Base-by-base conservation (phyloP, 2,113 vertebrate species). In the Cebus imitator region DNA sequence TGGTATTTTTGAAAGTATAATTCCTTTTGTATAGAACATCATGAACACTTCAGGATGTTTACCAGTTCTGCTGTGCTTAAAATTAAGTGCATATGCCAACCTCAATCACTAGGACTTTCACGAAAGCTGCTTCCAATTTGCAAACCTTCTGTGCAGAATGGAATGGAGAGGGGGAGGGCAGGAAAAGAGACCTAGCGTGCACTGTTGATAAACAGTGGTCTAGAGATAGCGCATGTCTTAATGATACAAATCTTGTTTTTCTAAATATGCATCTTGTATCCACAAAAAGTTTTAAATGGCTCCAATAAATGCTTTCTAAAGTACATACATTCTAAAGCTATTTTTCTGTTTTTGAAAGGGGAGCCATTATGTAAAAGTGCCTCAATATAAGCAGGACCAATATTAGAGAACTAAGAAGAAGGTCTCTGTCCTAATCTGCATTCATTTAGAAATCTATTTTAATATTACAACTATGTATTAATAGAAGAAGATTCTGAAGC, bases 101-200 rank as follows among this genome's bases (percentile, higher is more conserved):
- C 6, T 72, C 32, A 66, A 7, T 86, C 18, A 16, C 14, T 30
- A 6, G 7, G 37, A 21, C 55, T 83, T 76, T 48, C 13, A 35
- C 35, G 23, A 61, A 66, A 58, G 0, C 5, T 23, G 10, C 25
- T 50, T 14, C 1, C 1, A 23, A 43, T 50, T 90, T 70, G 10
- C 50, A 91, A 82, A 91, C 20, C 2, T 76, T 20, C n/a, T 27
- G 8, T n/a, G 57, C 6, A 70, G 48, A 68, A 1, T 18, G 1
- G 16, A 20, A 7, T 35, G 9, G 5, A 0, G 14, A 16, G 1
- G 1, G 1, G 4, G 0, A 20, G 27, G 17, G 8, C 3, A 57
- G 4, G 73, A 13, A 10, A 18, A 61, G 20, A 6, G 0, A 79
- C 7, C 32, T 14, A 14, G 8, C 40, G 35, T 3, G 21, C 17